These are phyloP conservation scores for Epinephelus malabaricus DNA, from an alignment of 2,797 vertebrate species.

Conservation along the genomic window DNA sequence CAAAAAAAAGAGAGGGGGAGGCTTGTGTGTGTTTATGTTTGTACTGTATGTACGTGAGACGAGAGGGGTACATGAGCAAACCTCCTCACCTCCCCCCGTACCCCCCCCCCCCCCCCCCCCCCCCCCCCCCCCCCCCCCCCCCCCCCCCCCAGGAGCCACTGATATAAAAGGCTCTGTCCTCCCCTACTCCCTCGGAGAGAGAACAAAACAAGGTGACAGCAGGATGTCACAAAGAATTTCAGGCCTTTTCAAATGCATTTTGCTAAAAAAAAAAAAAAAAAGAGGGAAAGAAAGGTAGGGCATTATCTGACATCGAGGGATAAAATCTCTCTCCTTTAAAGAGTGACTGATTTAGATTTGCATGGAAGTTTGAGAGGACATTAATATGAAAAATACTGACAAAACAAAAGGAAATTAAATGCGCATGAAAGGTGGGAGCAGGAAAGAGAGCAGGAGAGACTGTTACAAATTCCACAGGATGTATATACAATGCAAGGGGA, in stretches of 20 bases:
- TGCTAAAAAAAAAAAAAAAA: conserved; percentile 22
- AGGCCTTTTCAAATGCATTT: conserved; percentile 71
- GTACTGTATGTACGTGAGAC: conserved; percentile 67
- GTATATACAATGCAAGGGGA: conserved; percentile 74
- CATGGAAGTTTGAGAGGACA: conserved; percentile 50
- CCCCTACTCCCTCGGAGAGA: conserved; percentile 36
- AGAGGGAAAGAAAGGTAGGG: conserved; percentile 9
- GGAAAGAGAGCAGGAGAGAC: conserved; percentile 50
- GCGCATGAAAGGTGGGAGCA: conserved; percentile 34
- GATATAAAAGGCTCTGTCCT: conserved; percentile 56
- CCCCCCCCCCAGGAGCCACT: conserved; percentile 56
- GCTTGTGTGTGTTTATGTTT: conserved; percentile 66
- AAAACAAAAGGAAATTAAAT: conserved; percentile 46
- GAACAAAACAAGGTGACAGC: conserved; percentile 66
- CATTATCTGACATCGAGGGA: conserved; percentile 45
- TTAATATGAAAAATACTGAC: conserved; percentile 48
- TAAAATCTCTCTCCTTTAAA: conserved; percentile 29
- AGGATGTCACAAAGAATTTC: conserved; percentile 71
- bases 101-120: conserved; percentile 53
- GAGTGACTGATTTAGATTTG: conserved; percentile 52
- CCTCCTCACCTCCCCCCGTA: conserved; percentile 57
- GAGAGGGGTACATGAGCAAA: conserved; percentile 60
- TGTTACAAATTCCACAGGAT: conserved; percentile 74
- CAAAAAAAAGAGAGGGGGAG: conserved; percentile 51
- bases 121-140: conserved; percentile 57